phyloP scores from a whole-genome alignment of 2,888 invertebrate species.

The Thereva nobilitata region DNA sequence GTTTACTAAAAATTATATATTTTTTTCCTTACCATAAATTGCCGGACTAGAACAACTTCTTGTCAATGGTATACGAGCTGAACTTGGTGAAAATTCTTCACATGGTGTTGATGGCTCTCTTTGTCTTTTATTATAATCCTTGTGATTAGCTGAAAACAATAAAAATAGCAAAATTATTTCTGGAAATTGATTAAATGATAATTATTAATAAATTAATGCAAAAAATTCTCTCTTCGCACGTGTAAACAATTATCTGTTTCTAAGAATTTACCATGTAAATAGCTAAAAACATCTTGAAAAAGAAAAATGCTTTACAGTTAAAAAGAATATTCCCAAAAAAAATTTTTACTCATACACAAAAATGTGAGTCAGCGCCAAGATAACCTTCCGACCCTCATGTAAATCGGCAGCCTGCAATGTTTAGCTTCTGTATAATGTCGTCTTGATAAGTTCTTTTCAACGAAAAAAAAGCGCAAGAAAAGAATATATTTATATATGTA shows the following conservation, averaged over 20 bases:
- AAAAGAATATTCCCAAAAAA: no score
- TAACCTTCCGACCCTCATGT: conserved; percentile 22
- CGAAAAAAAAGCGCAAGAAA: neutral
- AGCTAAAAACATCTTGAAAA: no score
- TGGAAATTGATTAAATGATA: neutral
- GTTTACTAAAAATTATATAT: neutral
- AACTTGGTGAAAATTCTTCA: conserved; percentile 63
- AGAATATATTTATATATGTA: neutral
- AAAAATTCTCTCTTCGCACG: no score
- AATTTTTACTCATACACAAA: no score
- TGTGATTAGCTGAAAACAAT: conserved; percentile 66
- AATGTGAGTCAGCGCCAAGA: conserved; percentile 7
- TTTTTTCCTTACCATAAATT: conserved; percentile 54
- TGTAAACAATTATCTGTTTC: no score
- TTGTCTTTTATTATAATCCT: conserved; percentile 70
- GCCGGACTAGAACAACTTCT: conserved; percentile 63
- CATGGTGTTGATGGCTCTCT: conserved; percentile 65
- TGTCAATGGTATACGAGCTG: conserved; percentile 54
- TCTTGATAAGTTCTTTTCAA: neutral
- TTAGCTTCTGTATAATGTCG: conserved; percentile 7
- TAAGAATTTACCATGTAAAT: no score
- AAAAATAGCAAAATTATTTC: no score
- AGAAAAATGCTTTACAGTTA: no score
- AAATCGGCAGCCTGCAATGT: conserved; percentile 1
- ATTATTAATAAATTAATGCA: neutral